Evolutionary conservation across 2,113 vertebrate species (phyloP), one percentile per base, ranked within the genome.

Genomic region (Osmerus mordax): DNA sequence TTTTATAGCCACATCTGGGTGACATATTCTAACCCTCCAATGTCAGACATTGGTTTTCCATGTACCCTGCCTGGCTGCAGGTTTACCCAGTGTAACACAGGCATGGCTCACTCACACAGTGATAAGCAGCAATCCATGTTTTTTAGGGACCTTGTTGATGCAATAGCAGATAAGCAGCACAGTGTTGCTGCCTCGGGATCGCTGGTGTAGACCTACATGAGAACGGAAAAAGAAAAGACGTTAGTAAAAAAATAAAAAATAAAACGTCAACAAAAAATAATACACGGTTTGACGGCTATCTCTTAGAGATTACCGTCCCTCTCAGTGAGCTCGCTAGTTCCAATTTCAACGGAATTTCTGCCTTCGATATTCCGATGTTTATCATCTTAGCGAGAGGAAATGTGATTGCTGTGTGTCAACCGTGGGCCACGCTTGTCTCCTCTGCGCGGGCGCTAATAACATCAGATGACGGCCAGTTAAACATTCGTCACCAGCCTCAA

Each of bases 261-360:
- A 66, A 74, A 75, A 73, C 67, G 14, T 66, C 66, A 62, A 65
- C 55, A 54, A 74, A 84, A 81, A 67, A 83, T 28, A 28, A 28
- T 28, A 28, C 3, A 87, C 89, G 89, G 82, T 73, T 81, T 53
- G 69, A 73, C 61, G 29, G 70, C 75, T 84, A 84, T 82, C 87
- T 89, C 87, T 89, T 83, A 80, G 84, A 88, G 90, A 92, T 91
- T 91, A 85, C 68, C 54, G 86, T 87, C 78, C 72, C 80, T 86
- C 81, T 83, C 81, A 25, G 56, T 76, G 55, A 83, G 82, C 84
- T 81, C 41, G 76, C 83, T 80, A 70, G 78, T 87, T 90, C 83
- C 86, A 87, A 88, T 91, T 92, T 87, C 78, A 76, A 70, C 32
- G 19, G 73, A 84, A 86, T 87, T 87, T 83, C 84, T 81, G 70